phyloP scores from a whole-genome alignment of 1,140 invertebrate genomes.

The Adelges cooleyi region DNA sequence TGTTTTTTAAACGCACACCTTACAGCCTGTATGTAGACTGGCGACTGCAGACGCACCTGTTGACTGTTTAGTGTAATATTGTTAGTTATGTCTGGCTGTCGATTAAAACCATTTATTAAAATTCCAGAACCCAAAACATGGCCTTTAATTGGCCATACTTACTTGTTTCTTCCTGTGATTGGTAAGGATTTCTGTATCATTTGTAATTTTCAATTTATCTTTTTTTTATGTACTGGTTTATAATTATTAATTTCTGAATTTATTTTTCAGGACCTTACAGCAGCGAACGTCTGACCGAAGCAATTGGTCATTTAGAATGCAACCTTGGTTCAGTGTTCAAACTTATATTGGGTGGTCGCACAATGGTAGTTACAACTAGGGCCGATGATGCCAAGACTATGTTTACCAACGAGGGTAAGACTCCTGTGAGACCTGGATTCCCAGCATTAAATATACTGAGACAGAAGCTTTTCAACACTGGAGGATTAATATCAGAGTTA shows the following conservation, averaged over 20 bases:
- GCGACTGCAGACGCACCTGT: too few relatives aligned
- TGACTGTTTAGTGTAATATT: too few relatives aligned
- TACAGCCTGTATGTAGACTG: too few relatives aligned
- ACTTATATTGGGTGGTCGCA: slow-evolving; percentile 35
- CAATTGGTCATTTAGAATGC: slow-evolving; percentile 35
- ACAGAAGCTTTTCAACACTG: slow-evolving; percentile 35
- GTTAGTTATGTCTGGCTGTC: not conserved
- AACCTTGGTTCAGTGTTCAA: slow-evolving; percentile 37
- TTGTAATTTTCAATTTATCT: not conserved
- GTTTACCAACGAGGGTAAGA: slow-evolving; percentile 37
- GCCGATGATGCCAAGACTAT: slow-evolving; percentile 37
- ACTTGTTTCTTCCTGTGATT: slow-evolving; percentile 36
- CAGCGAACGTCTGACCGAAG: slow-evolving; percentile 37
- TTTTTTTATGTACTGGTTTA: too few relatives aligned
- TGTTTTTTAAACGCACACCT: too few relatives aligned
- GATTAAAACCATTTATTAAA: slow-evolving; percentile 33
- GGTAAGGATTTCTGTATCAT: not conserved
- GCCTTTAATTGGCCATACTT: slow-evolving; percentile 37
- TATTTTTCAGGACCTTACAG: slow-evolving; percentile 36
- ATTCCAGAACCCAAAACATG: slow-evolving; percentile 35
- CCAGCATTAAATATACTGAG: slow-evolving; percentile 37
- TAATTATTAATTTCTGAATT: too few relatives aligned
- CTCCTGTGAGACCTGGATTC: slow-evolving; percentile 37
- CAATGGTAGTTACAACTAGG: slow-evolving; percentile 37
- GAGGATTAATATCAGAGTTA: slow-evolving; percentile 38